Evolutionary conservation across 1,140 invertebrate species (phyloP), one percentile per base, ranked within the genome.

Genomic region (Lasaia peninsularis): DNA sequence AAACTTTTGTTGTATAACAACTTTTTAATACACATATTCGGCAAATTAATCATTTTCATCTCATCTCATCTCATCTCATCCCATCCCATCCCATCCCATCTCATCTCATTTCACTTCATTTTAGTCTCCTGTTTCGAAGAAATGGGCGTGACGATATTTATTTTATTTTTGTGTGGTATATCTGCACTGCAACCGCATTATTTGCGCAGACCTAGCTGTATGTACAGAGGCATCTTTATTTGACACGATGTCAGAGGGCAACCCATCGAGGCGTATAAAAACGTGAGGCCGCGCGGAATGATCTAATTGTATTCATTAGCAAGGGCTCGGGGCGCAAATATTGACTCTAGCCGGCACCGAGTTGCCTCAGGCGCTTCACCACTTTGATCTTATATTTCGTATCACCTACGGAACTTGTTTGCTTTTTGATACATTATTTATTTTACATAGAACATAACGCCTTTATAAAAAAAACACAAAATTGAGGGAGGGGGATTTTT

Each of bases 241-340:
- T 73, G 69, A 85, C 76, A 80, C 84, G 37, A 18, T 44, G 75
- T 86, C 72, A 70, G 67, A 77, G 75, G 71, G 68, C 66, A 65
- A 63, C 20, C 67, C 69, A 69, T 65, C 75, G 71, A 73, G 75
- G 82, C 79, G 79, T 75, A 86, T 81, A 85, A 82, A 82, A 84
- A 79, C 77, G 81, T 76, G 78, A 84, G 83, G 86, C 79, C 83
- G 76, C 77, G 80, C 78, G 83, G 83, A 88, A 88, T 86, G 86
- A 88, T 88, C 83, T 88, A 86, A 88, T 86, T 86, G 81, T 88
- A 85, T 88, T 86, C 83, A 88, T 88, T 88, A 86, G 83, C 77
- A 70, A 70, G 81, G 77, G 69, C 75, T 20, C 80, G 73, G 68
- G 73, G 74, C 40, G 80, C 83, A 86, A 86, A 88, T 86, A 86